A percentile compares a stretch with the other conserved stretches of the same genome.
Evolutionary conservation across 2,113 vertebrate species (phyloP).

Genomic region (Triplophysa tibetana): DNA sequence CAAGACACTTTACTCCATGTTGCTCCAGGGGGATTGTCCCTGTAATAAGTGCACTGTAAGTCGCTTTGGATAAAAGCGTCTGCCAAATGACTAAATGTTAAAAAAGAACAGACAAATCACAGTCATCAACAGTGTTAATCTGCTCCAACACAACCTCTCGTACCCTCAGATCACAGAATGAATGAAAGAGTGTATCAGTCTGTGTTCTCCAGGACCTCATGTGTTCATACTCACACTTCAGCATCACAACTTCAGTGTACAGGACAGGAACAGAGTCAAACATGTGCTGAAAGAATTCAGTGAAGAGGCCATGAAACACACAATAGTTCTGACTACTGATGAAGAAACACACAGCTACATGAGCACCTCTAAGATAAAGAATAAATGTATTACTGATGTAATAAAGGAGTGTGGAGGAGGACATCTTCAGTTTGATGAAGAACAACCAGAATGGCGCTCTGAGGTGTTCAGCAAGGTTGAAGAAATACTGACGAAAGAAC

Average conservation of each 20-base stretch:
- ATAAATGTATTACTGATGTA: background rate
- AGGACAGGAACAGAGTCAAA: background rate
- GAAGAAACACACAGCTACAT: background rate
- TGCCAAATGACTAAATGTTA: too few species aligned
- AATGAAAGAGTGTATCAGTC: constrained; percentile 22
- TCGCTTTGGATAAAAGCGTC: too few species aligned
- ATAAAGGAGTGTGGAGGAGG: constrained; percentile 7
- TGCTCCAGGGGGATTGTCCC: too few species aligned
- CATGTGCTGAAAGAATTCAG: background rate
- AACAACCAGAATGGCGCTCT: too few species aligned
- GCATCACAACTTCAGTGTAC: background rate
- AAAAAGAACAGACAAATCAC: too few species aligned
- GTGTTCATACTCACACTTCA: constrained; percentile 19
- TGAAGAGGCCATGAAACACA: background rate
- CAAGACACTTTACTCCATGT: too few species aligned
- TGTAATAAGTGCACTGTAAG: too few species aligned
- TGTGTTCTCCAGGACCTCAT: constrained; percentile 34
- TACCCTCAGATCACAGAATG: background rate
- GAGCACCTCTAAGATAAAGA: background rate
- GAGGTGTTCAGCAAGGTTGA: constrained; percentile 3
- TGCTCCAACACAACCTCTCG: background rate
- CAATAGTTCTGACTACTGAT: constrained; percentile 9
- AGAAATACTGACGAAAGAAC: background rate
- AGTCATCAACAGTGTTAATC: background rate
- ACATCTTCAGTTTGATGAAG: background rate